Base-by-base conservation (phyloP, 2,888 invertebrate genomes). In the Anarsia innoxiella region DNA sequence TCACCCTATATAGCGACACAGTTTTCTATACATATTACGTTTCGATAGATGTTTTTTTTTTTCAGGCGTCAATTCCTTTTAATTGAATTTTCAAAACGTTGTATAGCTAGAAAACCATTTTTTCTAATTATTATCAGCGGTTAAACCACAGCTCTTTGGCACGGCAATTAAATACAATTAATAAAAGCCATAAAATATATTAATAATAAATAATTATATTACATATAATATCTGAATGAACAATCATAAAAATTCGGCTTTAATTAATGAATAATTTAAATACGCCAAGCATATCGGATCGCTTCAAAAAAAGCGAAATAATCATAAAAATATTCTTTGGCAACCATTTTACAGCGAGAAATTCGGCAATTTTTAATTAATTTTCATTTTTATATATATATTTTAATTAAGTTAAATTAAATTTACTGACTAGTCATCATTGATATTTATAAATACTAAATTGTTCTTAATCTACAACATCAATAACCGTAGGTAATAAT, bases 141-240 rank as follows among this genome's bases (percentile, higher is more conserved):
- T 63, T 42, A 47, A 19, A 70, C 61, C 63, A 58, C 53, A 37
- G 45, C n/a, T 53, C 50, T 71, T 72, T 72, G 72, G 72, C 72
- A 72, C 71, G 57, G 68, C 59, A 66, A 60, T 64, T 51, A 52
- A 58, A 56, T 46, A n/a, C n/a, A n/a, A n/a, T 43, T 53, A 54
- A 51, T 40, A 44, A 49, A 48, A 44, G 45, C 41, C 13, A 39
- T 40, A 30, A 42, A 44, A 26, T 46, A 38, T 44, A n/a, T n/a
- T n/a, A n/a, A n/a, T n/a, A n/a, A n/a, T n/a, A 44, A 39, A 34
- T 41, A 40, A 40, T 44, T 26, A 32, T 45, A 38, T 5, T 27
- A 12, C 9, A 27, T 27, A 3, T 12, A 27, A 2, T 5, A 51
- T 50, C n/a, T n/a, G n/a, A n/a, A 39, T 56, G 13, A 42, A 50